Conservation (phyloP, 2,797 vertebrate genomes). For the Limnodromus scolopaceus region DNA sequence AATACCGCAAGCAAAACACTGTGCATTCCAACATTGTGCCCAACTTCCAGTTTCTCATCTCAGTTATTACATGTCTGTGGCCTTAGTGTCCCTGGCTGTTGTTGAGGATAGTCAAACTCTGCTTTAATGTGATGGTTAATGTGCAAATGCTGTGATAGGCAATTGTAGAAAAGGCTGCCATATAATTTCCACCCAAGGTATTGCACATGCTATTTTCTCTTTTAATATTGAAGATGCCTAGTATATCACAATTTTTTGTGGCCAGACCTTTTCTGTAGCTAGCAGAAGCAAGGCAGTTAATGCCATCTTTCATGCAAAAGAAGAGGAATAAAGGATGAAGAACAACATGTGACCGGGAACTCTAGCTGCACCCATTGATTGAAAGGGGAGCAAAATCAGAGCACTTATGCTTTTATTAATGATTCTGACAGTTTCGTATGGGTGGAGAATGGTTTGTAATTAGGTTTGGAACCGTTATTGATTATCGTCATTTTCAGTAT, state of each 20-base stretch:
- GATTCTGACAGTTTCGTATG: neutral
- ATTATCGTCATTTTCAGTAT: slow-evolving; percentile 55
- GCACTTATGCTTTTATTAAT: slow-evolving; percentile 41
- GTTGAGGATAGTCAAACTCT: neutral
- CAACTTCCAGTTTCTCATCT: neutral
- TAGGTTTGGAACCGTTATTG: neutral
- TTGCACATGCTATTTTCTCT: neutral
- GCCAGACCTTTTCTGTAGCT: neutral
- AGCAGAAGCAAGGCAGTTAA: neutral
- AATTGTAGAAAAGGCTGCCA: neutral
- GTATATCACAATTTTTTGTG: neutral
- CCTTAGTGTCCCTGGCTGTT: neutral
- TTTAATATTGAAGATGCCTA: neutral
- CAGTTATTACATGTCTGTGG: neutral
- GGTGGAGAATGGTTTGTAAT: slow-evolving; percentile 37
- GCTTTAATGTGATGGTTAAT: neutral
- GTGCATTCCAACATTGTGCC: neutral
- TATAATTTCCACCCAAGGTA: neutral
- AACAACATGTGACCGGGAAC: neutral
- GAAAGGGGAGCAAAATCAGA: neutral
- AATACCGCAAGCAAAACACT: neutral
- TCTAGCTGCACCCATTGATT: neutral
- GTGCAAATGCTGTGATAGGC: neutral
- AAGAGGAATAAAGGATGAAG: neutral
- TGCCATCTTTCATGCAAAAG: neutral